These are phyloP conservation scores for Oreotragus oreotragus DNA, from an alignment of 2,113 vertebrate genomes.

Conservation along the genomic window DNA sequence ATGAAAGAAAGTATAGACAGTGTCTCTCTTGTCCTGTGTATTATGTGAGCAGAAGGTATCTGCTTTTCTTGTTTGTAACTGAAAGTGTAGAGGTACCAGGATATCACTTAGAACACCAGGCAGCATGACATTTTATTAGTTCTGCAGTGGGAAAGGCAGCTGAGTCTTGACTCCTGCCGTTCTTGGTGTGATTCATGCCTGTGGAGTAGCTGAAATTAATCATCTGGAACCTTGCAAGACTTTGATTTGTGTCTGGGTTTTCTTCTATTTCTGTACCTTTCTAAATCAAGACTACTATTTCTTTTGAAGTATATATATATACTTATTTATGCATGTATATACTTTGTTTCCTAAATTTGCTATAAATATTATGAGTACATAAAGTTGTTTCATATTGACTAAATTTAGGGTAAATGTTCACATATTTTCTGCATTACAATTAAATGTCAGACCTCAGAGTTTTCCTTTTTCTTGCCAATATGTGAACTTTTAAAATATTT, in stretches of 20 bases:
- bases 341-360: background rate
- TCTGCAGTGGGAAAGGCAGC: slow-evolving; percentile 40
- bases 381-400: background rate
- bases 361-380: slow-evolving; percentile 5
- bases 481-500: background rate
- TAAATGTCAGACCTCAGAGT: background rate
- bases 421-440: background rate
- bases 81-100: slow-evolving; percentile 1
- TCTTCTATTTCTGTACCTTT: slow-evolving; percentile 1
- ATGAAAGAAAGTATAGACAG: background rate
- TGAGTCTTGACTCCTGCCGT: slow-evolving; percentile 39
- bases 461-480: background rate
- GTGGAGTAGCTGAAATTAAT: slow-evolving; percentile 28
- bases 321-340: background rate
- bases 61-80: background rate
- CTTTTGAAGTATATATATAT: background rate
- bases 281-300: background rate
- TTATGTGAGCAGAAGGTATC: background rate
- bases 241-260: slow-evolving; percentile 10
- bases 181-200: slow-evolving; percentile 29
- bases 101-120: slow-evolving; percentile 11
- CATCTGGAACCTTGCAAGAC: background rate
- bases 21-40: background rate
- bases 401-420: background rate
- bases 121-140: slow-evolving; percentile 42